These are phyloP conservation scores for Watsonalla cultraria DNA, from an alignment of 2,888 invertebrate species.

Conservation along the genomic window DNA sequence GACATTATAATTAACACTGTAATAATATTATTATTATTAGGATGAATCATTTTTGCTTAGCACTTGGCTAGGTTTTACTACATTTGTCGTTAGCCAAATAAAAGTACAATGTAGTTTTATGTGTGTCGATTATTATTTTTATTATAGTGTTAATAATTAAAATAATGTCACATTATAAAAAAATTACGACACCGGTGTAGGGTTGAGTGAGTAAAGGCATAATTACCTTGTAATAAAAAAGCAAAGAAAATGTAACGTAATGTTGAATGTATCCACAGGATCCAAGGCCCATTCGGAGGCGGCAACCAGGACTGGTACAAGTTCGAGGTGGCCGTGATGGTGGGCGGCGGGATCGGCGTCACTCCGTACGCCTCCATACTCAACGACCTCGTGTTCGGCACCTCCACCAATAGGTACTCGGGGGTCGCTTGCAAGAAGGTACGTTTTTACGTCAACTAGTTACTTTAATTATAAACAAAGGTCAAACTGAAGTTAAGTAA, in stretches of 20 bases:
- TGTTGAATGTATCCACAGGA: conserved; percentile 57
- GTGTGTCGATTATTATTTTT: too few species aligned
- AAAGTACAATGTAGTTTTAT: too few species aligned
- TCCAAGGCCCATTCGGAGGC: conserved; percentile 97
- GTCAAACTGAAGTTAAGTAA: neutral
- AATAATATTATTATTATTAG: too few species aligned
- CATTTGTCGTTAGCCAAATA: too few species aligned
- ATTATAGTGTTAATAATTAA: too few species aligned
- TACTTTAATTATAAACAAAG: neutral
- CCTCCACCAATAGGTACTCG: conserved; percentile 96
- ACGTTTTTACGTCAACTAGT: neutral
- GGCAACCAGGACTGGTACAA: conserved; percentile 99
- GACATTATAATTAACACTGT: too few species aligned
- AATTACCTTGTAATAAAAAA: too few species aligned
- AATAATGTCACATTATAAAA: too few species aligned
- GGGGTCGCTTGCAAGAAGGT: conserved; percentile 98
- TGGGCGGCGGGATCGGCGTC: conserved; percentile 97
- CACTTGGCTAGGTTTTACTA: too few species aligned
- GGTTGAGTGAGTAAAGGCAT: too few species aligned
- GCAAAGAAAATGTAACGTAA: neutral
- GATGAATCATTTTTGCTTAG: too few species aligned
- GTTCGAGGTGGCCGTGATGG: conserved; percentile 98
- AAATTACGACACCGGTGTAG: too few species aligned
- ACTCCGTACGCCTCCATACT: conserved; percentile 98
- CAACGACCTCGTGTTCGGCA: conserved; percentile 97